phyloP scores from a whole-genome alignment of 2,113 vertebrate genomes.

The Pteropus alecto region DNA sequence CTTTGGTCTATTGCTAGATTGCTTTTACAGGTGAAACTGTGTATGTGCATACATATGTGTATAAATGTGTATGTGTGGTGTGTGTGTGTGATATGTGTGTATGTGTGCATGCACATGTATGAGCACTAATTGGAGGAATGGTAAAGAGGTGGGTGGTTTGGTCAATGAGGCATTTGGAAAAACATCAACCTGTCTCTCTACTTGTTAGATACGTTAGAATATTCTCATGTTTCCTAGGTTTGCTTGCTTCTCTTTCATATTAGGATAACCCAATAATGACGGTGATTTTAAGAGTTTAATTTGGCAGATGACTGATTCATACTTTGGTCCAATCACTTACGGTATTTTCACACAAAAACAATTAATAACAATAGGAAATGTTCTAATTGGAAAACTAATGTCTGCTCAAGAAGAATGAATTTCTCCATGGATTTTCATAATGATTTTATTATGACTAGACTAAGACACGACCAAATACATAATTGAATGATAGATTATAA shows the following conservation, averaged over 20 bases:
- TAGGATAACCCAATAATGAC: constrained; percentile 26
- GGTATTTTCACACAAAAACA: constrained; percentile 66
- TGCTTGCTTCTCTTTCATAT: constrained; percentile 34
- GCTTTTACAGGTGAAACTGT: background rate
- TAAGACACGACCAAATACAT: constrained; percentile 51
- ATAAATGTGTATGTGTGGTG: no score
- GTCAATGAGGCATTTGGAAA: background rate
- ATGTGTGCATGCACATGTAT: accelerated
- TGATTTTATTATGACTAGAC: constrained; percentile 58
- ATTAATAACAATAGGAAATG: constrained; percentile 63
- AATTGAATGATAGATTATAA: constrained; percentile 45
- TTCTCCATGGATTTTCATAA: constrained; percentile 66
- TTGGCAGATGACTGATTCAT: constrained; percentile 60
- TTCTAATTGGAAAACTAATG: constrained; percentile 60
- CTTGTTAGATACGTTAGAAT: background rate
- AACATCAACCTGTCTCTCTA: background rate
- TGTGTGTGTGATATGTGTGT: no score
- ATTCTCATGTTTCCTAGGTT: constrained; percentile 10
- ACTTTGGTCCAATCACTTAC: constrained; percentile 58
- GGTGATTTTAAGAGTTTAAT: constrained; percentile 50
- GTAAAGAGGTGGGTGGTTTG: background rate
- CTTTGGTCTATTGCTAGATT: background rate
- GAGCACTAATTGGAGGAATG: background rate
- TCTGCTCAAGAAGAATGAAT: constrained; percentile 37
- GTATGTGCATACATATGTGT: background rate